Conservation (phyloP, 2,888 invertebrate species). For the Diploptera punctata region DNA sequence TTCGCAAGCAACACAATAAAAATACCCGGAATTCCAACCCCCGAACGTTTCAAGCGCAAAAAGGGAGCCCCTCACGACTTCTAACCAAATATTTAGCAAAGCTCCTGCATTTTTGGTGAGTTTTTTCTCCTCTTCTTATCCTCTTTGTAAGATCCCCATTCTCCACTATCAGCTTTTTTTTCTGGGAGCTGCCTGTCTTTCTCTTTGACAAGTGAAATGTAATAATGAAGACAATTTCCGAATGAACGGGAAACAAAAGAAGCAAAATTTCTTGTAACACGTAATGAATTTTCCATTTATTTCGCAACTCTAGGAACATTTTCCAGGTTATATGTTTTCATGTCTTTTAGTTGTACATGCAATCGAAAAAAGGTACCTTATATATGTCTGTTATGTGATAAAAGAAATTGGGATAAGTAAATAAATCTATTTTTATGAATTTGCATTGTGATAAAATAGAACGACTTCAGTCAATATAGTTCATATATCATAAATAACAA, state of each 20-base stretch:
- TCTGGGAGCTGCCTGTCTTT: constrained; percentile 1
- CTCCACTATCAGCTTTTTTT: background rate
- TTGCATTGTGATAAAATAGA: too few species aligned
- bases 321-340: too few species aligned
- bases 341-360: too few species aligned
- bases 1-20: too few species aligned
- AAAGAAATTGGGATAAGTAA: too few species aligned
- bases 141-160: background rate
- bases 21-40: too few species aligned
- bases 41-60: constrained; percentile 20
- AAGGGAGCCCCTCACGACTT: constrained; percentile 21
- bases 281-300: background rate
- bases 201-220: constrained; percentile 17
- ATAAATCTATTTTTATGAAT: too few species aligned
- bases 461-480: too few species aligned
- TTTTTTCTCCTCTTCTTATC: background rate
- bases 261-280: background rate
- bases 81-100: constrained; percentile 31
- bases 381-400: too few species aligned
- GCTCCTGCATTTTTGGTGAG: constrained; percentile 24
- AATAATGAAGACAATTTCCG: constrained; percentile 26
- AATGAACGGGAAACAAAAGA: background rate
- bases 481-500: too few species aligned
- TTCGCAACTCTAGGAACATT: too few species aligned
- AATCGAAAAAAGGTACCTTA: too few species aligned